These are phyloP conservation scores for Melanogrammus aeglefinus DNA, from an alignment of 2,797 vertebrate genomes.

Conservation along the genomic window DNA sequence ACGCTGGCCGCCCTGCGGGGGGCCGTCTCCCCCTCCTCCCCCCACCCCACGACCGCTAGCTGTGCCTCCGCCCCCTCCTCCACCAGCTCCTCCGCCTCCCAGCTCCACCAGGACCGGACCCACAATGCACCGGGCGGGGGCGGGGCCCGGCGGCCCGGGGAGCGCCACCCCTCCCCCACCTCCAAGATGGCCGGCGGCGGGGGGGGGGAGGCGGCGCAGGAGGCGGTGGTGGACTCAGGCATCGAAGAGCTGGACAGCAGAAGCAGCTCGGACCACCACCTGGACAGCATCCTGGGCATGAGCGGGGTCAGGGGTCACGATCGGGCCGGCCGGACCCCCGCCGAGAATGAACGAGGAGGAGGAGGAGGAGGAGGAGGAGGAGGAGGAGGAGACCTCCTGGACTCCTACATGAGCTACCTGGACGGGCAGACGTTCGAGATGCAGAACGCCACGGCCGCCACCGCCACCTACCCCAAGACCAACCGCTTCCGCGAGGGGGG, in stretches of 20 bases:
- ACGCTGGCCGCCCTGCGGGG: slow-evolving; percentile 46
- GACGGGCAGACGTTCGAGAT: slow-evolving; percentile 88
- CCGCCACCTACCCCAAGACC: slow-evolving; percentile 75
- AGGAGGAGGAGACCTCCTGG: slow-evolving; percentile 78
- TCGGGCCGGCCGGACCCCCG: no score
- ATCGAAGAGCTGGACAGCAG: slow-evolving; percentile 93
- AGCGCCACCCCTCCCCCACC: slow-evolving; percentile 73
- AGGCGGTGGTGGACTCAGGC: slow-evolving; percentile 85
- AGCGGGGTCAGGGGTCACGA: slow-evolving; percentile 64
- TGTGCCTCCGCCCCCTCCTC: slow-evolving; percentile 58
- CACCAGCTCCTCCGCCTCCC: slow-evolving; percentile 63
- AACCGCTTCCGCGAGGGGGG: slow-evolving; percentile 73
- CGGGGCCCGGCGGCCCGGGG: slow-evolving; percentile 64
- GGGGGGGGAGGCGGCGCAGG: slow-evolving; percentile 72
- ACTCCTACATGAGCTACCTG: slow-evolving; percentile 90
- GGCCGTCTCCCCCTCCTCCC: slow-evolving; percentile 49
- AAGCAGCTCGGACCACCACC: slow-evolving; percentile 89
- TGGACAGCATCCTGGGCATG: slow-evolving; percentile 86
- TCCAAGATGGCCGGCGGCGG: slow-evolving; percentile 72
- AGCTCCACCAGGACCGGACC: slow-evolving; percentile 63
- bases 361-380: slow-evolving; percentile 62
- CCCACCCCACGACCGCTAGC: slow-evolving; percentile 50
- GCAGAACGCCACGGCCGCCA: slow-evolving; percentile 76
- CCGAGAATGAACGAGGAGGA: slow-evolving; percentile 7
- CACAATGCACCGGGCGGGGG: slow-evolving; percentile 53